phyloP scores from a whole-genome alignment of 2,888 invertebrate species.

The Drosophila stalkeri region DNA sequence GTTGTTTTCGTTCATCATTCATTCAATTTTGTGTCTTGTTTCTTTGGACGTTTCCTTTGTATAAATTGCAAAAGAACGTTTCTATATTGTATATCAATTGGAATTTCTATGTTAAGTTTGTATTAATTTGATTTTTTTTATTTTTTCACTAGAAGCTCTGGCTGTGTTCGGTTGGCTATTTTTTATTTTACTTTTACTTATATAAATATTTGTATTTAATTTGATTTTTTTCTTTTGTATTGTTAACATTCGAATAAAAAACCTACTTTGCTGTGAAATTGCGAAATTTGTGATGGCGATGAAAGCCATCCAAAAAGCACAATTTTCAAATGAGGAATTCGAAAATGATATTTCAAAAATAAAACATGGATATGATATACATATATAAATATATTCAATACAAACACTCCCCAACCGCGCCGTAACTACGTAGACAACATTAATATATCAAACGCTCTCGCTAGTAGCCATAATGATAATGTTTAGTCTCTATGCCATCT shows the following conservation, averaged over 20 bases:
- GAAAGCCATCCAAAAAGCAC: neutral
- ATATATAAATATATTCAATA: slow-evolving; percentile 14
- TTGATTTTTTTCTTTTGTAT: slow-evolving; percentile 16
- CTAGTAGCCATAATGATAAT: slow-evolving; percentile 37
- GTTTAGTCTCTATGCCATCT: slow-evolving; percentile 21
- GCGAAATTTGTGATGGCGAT: too few species aligned
- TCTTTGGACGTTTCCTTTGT: slow-evolving; percentile 25
- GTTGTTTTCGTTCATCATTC: neutral
- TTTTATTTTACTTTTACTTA: slow-evolving; percentile 20
- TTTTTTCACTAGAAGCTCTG: slow-evolving; percentile 59
- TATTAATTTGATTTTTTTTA: slow-evolving; percentile 3
- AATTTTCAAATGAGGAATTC: neutral
- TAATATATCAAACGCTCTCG: slow-evolving; percentile 38
- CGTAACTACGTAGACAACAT: slow-evolving; percentile 18
- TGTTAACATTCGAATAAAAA: slow-evolving; percentile 18
- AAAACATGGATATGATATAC: slow-evolving; percentile 12
- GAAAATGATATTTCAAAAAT: neutral
- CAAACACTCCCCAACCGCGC: slow-evolving; percentile 9
- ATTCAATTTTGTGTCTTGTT: slow-evolving; percentile 9
- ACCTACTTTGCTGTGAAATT: slow-evolving; percentile 12
- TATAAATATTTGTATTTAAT: slow-evolving; percentile 1
- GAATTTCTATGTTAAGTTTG: slow-evolving; percentile 36
- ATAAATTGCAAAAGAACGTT: slow-evolving; percentile 39
- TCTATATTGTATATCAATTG: slow-evolving; percentile 36
- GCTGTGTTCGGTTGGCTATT: slow-evolving; percentile 68